Percentiles rank a stretch among this genome's conserved stretches.
Conservation (phyloP, 2,797 vertebrate genomes). For the Sarcophilus harrisii region DNA sequence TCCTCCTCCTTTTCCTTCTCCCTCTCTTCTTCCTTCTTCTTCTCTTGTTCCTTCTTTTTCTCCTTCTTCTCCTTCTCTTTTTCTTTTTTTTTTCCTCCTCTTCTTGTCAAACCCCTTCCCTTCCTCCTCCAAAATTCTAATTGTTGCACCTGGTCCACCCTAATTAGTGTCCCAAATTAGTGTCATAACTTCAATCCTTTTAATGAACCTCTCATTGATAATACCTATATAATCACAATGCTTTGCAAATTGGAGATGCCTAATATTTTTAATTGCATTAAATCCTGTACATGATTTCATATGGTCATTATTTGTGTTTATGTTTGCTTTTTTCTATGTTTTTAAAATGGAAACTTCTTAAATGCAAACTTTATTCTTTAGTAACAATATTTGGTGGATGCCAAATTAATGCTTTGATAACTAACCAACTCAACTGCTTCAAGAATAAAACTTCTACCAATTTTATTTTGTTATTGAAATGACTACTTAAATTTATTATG, state of each 20-base stretch:
- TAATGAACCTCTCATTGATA: neutral
- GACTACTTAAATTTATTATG: too few species aligned
- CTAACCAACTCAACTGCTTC: neutral
- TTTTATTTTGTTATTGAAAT: neutral
- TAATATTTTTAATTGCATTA: neutral
- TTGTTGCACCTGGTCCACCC: neutral
- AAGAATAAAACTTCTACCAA: neutral
- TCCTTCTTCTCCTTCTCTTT: too few species aligned
- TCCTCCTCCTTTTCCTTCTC: too few species aligned
- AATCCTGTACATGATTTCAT: neutral
- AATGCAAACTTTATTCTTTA: neutral
- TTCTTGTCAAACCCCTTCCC: neutral
- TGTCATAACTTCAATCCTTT: neutral
- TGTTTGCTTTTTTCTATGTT: neutral
- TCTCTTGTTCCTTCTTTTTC: too few species aligned
- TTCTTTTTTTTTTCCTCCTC: too few species aligned
- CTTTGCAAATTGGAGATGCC: neutral
- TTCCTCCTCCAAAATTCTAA: neutral
- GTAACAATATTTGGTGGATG: accelerated
- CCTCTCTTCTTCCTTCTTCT: too few species aligned
- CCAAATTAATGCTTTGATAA: neutral
- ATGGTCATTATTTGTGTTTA: neutral
- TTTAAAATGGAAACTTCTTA: neutral
- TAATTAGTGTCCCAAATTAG: neutral
- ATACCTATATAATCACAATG: neutral